These are phyloP conservation scores for Harpalus rufipes DNA, from an alignment of 2,888 invertebrate genomes.

Conservation along the genomic window DNA sequence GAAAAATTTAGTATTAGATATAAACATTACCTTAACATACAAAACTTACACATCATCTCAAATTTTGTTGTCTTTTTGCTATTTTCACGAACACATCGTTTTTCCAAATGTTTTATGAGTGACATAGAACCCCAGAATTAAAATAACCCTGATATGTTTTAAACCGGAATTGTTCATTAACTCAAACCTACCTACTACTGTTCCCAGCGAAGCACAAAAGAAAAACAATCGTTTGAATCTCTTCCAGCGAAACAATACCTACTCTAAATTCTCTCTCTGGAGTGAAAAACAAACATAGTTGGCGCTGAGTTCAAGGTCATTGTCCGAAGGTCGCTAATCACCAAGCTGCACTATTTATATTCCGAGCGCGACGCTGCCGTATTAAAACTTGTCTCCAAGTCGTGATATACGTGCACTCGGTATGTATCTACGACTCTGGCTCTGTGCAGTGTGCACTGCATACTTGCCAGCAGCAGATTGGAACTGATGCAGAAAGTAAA, in stretches of 20 bases:
- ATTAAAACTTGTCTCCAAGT: slow-evolving; percentile 62
- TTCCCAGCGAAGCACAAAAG: neutral
- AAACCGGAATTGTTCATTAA: too few species aligned
- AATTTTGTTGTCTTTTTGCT: too few species aligned
- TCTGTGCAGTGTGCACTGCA: neutral
- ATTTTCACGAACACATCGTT: too few species aligned
- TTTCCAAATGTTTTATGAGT: too few species aligned
- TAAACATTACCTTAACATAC: too few species aligned
- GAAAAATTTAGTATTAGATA: too few species aligned
- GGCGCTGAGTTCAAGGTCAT: slow-evolving; percentile 62
- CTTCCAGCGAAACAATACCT: neutral
- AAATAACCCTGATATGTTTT: too few species aligned
- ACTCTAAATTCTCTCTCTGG: neutral
- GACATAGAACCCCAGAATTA: too few species aligned
- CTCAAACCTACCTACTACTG: neutral
- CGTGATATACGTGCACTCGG: slow-evolving; percentile 47
- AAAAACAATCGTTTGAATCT: slow-evolving; percentile 5
- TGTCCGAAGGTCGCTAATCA: slow-evolving; percentile 66
- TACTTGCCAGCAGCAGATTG: slow-evolving; percentile 17
- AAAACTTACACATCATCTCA: too few species aligned
- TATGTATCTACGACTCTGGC: slow-evolving; percentile 29
- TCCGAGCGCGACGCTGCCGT: slow-evolving; percentile 50
- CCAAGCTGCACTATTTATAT: slow-evolving; percentile 61
- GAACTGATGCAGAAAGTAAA: slow-evolving; percentile 4
- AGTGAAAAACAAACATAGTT: slow-evolving; percentile 26